Evolutionary conservation across 2,888 invertebrate species (phyloP), one percentile per base, ranked within the genome.

Genomic region (Diaprepes abbreviatus): DNA sequence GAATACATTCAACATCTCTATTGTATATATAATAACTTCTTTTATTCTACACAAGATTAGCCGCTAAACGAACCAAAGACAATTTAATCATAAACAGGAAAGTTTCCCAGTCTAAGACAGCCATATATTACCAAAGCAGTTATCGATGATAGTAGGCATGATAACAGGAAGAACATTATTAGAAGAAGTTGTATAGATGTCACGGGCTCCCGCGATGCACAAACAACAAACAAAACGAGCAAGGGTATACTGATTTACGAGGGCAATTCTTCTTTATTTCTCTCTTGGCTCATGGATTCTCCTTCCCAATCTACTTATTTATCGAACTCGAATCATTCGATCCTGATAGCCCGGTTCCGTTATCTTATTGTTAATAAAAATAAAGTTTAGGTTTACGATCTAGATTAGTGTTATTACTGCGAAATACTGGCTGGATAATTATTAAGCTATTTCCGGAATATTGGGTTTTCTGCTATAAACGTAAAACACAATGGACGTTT

Each of bases 201-300:
- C 81, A 76, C 78, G 75, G 73, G 71, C 75, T 76, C 77, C 79
- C 79, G 66, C 64, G 68, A 59, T 68, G 60, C 81, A 80, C 81
- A 80, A 81, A 80, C 79, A 81, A 81, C 80, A 80, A 81, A 79
- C 80, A 81, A 80, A 71, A 71, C 75, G 69, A 68, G 75, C 74
- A 75, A n/a, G 75, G 74, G 77, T 75, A 75, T 75, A 78, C 82
- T 84, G 84, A 84, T 84, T 84, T 84, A 84, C 84, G 81, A 82
- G 78, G 78, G 80, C 83, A 84, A 84, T 84, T 83, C 83, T 79
- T 84, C 83, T 84, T 84, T 84, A 84, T 84, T 83, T 84, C 83
- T 83, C 83, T 84, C 83, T 79, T 78, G 80, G 79, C 81, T 80
- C 80, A 74, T 74, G 73, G 73, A 74, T 64, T 67, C 60, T 62